Conservation (phyloP, 2,113 vertebrate genomes). For the Labeo rohita region DNA sequence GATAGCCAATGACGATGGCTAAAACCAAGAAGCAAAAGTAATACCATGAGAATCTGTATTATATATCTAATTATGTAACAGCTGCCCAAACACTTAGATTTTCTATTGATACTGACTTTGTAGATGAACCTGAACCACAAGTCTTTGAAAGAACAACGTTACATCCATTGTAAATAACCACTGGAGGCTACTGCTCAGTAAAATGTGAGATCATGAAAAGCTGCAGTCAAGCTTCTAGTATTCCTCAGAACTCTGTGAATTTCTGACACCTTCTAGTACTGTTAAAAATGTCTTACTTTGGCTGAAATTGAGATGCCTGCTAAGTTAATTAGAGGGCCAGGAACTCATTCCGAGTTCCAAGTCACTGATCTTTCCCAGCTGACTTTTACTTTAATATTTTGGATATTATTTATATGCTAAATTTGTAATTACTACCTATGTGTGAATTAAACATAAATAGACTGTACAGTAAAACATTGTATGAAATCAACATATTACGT, state of each 20-base stretch:
- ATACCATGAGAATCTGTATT: constrained; percentile 17
- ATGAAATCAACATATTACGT: constrained; percentile 60
- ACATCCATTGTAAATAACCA: constrained; percentile 38
- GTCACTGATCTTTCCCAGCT: constrained; percentile 49
- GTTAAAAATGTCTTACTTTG: constrained; percentile 63
- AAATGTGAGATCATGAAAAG: constrained; percentile 44
- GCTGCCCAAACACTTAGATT: constrained; percentile 12
- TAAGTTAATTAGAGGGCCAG: constrained; percentile 39
- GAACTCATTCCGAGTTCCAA: constrained; percentile 9
- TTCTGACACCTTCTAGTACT: constrained; percentile 57
- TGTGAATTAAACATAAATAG: constrained; percentile 70
- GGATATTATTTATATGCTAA: constrained; percentile 58
- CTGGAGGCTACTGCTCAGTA: constrained; percentile 46
- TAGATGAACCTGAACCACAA: constrained; percentile 5
- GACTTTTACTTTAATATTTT: constrained; percentile 48
- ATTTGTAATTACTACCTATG: constrained; percentile 64
- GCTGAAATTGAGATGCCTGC: constrained; percentile 29
- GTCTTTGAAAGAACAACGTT: constrained; percentile 35
- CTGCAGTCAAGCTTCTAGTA: constrained; percentile 49
- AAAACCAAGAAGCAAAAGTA: background rate
- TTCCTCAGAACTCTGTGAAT: constrained; percentile 62
- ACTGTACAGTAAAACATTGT: constrained; percentile 69
- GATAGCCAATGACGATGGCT: constrained; percentile 9
- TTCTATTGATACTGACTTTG: constrained; percentile 28
- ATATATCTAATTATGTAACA: constrained; percentile 36